These are phyloP conservation scores for Globicephala melas DNA, from an alignment of 2,113 vertebrate genomes.

Conservation along the genomic window DNA sequence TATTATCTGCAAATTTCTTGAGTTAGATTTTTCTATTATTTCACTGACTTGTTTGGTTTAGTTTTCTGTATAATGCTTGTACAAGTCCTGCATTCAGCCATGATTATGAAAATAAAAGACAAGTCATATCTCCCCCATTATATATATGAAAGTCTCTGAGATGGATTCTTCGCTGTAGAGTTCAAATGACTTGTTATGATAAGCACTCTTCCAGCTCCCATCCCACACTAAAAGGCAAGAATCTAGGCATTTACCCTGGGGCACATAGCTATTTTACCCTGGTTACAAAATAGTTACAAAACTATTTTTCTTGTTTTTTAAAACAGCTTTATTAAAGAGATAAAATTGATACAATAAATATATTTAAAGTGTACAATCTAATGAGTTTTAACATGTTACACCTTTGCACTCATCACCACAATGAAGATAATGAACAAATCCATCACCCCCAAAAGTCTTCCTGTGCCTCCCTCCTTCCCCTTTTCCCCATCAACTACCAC, in stretches of 20 bases:
- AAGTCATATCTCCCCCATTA: background rate
- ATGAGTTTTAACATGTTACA: background rate
- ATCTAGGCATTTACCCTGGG: background rate
- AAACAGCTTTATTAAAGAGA: slow-evolving; percentile 3
- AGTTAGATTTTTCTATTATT: slow-evolving; percentile 4
- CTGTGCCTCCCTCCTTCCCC: background rate
- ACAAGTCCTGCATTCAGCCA: background rate
- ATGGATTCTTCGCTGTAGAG: background rate
- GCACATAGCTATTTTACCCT: background rate
- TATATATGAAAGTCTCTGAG: background rate
- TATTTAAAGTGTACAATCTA: background rate
- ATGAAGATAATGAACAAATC: background rate
- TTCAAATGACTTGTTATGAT: background rate
- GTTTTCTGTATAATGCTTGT: background rate
- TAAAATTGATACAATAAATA: background rate
- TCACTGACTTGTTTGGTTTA: background rate
- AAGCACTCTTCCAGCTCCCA: background rate
- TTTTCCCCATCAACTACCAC: background rate
- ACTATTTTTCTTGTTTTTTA: background rate
- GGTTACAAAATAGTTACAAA: background rate
- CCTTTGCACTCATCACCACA: background rate
- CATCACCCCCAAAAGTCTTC: background rate
- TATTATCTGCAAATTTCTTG: background rate
- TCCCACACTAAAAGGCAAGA: background rate
- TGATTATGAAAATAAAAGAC: background rate